Base-by-base conservation (phyloP, 1,140 invertebrate genomes). In the Tetramorium alpestre region DNA sequence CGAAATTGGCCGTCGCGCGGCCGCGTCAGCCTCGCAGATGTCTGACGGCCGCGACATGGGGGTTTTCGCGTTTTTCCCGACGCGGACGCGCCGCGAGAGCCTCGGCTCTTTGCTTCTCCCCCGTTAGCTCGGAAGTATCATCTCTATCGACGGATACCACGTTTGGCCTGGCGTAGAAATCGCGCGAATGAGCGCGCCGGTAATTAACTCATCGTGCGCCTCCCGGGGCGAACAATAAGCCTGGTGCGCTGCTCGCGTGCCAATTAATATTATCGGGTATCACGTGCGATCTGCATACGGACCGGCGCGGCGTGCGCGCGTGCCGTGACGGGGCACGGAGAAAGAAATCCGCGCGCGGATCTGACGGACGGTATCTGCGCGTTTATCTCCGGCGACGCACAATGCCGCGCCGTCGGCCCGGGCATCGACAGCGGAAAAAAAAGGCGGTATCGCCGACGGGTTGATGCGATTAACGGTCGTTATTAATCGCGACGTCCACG, bases 231-330 rank as follows among this genome's bases (percentile, higher is more conserved):
- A 85, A 88, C 76, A 91, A 91, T 91, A 76, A 91, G 75, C 87
- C 58, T 87, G 65, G 84, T 82, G 41, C 73, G n/a, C 70, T 85
- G 64, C 80, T 77, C 88, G 80, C 82, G 85, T 86, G 89, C 65
- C 88, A 88, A 91, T 91, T 91, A 91, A 91, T 91, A 91, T 91
- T 89, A 89, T 87, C 87, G 80, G n/a, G 33, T 22, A 70, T 81
- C 51, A 81, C 18, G 7, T 56, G 38, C 41, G 33, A 75, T 76
- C 72, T 56, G 56, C 54, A 75, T 47, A 44, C n/a, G 67, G 28
- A 28, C 81, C 44, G 76, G 73, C 86, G 49, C n/a, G 54, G 33
- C 41, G 41, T 44, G 49, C 76, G 86, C 65, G 86, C 65, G 75
- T 69, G 88, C 58, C 65, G 44, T 69, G 56, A 56, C 51, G 11